Evolutionary conservation across 2,888 invertebrate genomes (phyloP), one percentile per base, ranked within the genome.

Genomic region (Dryomyza anilis): DNA sequence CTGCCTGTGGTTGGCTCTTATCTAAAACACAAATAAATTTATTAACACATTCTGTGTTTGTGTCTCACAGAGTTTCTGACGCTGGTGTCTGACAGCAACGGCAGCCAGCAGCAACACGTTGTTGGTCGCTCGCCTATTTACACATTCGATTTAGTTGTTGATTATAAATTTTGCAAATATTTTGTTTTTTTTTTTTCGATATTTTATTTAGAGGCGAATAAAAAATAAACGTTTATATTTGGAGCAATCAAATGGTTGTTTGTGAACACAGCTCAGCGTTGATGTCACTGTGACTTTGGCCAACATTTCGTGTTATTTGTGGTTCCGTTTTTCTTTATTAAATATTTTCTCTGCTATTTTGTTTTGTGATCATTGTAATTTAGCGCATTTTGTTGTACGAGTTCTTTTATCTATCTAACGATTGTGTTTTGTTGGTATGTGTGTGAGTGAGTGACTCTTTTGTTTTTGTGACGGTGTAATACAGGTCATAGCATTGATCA

Each of bases 271-370:
- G 7, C 33, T 33, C 6, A 8, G 12, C 12, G 33, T 6, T 8
- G 33, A 6, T 8, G 6, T 33, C 7, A 33, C 6, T 33, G 6
- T 33, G 33, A 55, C 60, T 33, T 60, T 67, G 61, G 27, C 55
- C 59, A 59, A 59, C 59, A 58, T 58, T 61, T 63, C 59, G 59
- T 64, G 56, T 60, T 64, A 64, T 60, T 66, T 67, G 66, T 65
- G 66, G 55, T 70, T 70, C 43, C 21, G 50, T 65, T 48, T 63
- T 63, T 10, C 33, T 46, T 27, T 56, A 46, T 53, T 48, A 45
- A 30, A 23, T 56, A 58, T 52, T 60, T 45, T 43, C 58, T n/a
- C n/a, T n/a, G n/a, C n/a, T 63, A 43, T 65, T 46, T 48, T 33
- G 46, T 23, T n/a, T n/a, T n/a, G n/a, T 61, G 52, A 55, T 46